These are phyloP conservation scores for Sardinella longiceps DNA, from an alignment of 2,797 vertebrate genomes.

Conservation along the genomic window DNA sequence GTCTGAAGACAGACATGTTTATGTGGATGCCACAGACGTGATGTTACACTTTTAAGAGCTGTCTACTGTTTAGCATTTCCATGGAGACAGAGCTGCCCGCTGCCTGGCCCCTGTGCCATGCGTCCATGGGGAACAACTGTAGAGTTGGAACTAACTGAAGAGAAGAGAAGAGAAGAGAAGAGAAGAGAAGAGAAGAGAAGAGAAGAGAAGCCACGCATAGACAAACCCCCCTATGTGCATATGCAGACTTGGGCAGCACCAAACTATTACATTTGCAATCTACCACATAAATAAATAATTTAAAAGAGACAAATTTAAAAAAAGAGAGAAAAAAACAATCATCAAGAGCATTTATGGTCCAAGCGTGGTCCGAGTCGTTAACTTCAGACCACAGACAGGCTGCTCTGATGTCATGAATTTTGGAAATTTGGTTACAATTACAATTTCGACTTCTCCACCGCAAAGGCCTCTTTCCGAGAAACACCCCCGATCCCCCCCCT, in stretches of 20 bases:
- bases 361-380: background rate
- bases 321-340: background rate
- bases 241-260: background rate
- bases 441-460: background rate
- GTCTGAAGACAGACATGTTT: background rate
- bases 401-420: background rate
- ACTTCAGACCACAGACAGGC: background rate
- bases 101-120: too few relatives aligned
- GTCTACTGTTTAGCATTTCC: too few relatives aligned
- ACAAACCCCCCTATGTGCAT: too few relatives aligned
- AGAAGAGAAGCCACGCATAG: too few relatives aligned
- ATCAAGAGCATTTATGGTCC: slow-evolving; percentile 8
- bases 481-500: too few relatives aligned
- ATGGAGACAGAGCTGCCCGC: too few relatives aligned
- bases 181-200: too few relatives aligned
- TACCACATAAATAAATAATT: slow-evolving; percentile 11
- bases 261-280: background rate
- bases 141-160: too few relatives aligned
- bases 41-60: too few relatives aligned
- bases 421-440: slow-evolving; percentile 2
- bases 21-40: background rate
- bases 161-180: too few relatives aligned
- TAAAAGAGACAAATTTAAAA: background rate
- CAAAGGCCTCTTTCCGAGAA: background rate
- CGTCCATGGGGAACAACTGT: too few relatives aligned